These are phyloP conservation scores for Peromyscus eremicus DNA, from an alignment of 2,797 vertebrate species.

Conservation along the genomic window DNA sequence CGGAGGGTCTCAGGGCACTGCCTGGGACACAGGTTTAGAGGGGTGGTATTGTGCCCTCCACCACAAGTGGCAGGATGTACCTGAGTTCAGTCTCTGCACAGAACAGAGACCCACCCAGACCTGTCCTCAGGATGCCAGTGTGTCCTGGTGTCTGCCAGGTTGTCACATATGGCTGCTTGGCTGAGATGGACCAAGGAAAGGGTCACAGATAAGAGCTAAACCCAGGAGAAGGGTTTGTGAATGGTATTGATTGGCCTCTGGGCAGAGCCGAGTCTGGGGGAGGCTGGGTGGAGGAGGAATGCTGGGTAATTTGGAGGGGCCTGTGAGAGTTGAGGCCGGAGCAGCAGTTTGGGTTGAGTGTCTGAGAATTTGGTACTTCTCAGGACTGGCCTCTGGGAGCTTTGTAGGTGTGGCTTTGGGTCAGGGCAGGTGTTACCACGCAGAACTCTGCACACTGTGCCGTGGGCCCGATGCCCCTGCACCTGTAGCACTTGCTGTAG, in stretches of 20 bases:
- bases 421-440: neutral
- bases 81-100: neutral
- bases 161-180: neutral
- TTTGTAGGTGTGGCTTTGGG: neutral
- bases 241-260: accelerated
- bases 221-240: too few species aligned
- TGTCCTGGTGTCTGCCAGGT: neutral
- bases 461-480: accelerated
- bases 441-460: neutral
- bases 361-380: neutral
- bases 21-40: neutral
- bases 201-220: neutral
- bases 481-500: neutral
- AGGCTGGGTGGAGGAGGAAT: neutral
- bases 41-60: neutral
- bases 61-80: neutral
- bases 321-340: neutral
- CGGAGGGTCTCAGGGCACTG: accelerated
- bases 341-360: accelerated
- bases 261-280: neutral
- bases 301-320: neutral
- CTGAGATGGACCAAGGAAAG: neutral
- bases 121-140: neutral
- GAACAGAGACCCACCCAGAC: neutral
- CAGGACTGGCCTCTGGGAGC: neutral